Base-by-base conservation (phyloP, 2,888 invertebrate genomes). In the Neoitamus cyanurus region DNA sequence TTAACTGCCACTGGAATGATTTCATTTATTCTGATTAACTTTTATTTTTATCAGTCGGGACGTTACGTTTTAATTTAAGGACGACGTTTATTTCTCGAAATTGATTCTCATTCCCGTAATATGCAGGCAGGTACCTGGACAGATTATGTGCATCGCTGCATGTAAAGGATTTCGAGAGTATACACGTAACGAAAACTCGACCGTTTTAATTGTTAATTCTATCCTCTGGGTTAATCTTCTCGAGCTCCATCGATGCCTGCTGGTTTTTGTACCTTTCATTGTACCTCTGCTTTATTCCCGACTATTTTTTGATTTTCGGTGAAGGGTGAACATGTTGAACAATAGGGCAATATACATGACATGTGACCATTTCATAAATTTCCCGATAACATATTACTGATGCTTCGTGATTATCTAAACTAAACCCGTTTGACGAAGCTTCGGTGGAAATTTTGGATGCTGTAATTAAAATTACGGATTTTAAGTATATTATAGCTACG, bases 11-110 rank as follows among this genome's bases (percentile, higher is more conserved):
- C 75, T 28, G 89, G 77, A 78, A 83, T 84, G 82, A 78, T 84
- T 83, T 84, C 69, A 85, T 84, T 84, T 84, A 83, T 83, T 78
- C 78, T 84, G 83, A 85, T 85, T 85, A 83, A 85, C 75, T 84
- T 84, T 73, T 85, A 72, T 84, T 84, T 83, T 82, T 77, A 82
- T 77, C 68, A 84, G 69, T 69, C 37, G 42, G 77, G 83, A 83
- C 75, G 68, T 83, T 42, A 28, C 83, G 46, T 84, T 85, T 83
- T 83, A 84, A 82, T 84, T 85, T 72, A 82, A 83, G 78, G 83
- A 42, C 34, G 36, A 34, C 42, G 37, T 37, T 75, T 42, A 75
- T 75, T 75, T 42, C 75, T 46, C 42, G 75, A 42, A 75, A 75
- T 75, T 75, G 75, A 75, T 75, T 75, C 42, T 28, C 58, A 58